A percentile compares a stretch with the other conserved stretches of the same genome.
These are phyloP conservation scores for Cheilosia grossa DNA, from an alignment of 2,888 invertebrate genomes.

Conservation along the genomic window DNA sequence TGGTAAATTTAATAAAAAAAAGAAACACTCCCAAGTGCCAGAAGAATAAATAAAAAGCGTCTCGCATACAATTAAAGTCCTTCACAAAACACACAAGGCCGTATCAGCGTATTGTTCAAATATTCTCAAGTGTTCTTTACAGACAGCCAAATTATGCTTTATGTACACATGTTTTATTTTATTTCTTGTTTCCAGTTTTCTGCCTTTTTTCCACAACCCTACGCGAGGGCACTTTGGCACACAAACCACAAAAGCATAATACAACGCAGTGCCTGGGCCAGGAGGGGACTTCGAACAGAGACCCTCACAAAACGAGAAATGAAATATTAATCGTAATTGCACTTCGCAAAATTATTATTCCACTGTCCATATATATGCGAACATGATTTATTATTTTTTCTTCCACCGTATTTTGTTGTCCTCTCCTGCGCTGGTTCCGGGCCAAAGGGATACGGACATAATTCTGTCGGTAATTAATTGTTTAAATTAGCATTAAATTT, in stretches of 20 bases:
- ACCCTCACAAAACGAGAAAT: conserved; percentile 45
- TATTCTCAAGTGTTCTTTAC: conserved; percentile 44
- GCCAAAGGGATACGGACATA: conserved; percentile 11
- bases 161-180: conserved; percentile 41
- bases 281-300: conserved; percentile 2
- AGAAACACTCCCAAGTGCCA: not conserved
- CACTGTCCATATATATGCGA: not conserved
- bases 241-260: conserved; percentile 19
- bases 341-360: conserved; percentile 61
- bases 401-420: not conserved
- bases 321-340: conserved; percentile 72
- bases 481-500: conserved; percentile 65
- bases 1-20: conserved; percentile 41
- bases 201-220: conserved; percentile 11
- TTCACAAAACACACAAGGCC: conserved; percentile 13
- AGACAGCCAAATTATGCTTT: conserved; percentile 49
- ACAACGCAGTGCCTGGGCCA: not conserved
- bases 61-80: conserved; percentile 34
- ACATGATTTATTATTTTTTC: conserved; percentile 37
- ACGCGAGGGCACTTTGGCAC: conserved; percentile 21
- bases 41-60: conserved; percentile 43
- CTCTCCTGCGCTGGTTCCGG: not conserved
- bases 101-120: conserved; percentile 45
- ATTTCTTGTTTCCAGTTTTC: not conserved
- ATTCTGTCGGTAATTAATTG: conserved; percentile 50